These are phyloP conservation scores for Distichodus sexfasciatus DNA, from an alignment of 2,797 vertebrate genomes.

Conservation along the genomic window DNA sequence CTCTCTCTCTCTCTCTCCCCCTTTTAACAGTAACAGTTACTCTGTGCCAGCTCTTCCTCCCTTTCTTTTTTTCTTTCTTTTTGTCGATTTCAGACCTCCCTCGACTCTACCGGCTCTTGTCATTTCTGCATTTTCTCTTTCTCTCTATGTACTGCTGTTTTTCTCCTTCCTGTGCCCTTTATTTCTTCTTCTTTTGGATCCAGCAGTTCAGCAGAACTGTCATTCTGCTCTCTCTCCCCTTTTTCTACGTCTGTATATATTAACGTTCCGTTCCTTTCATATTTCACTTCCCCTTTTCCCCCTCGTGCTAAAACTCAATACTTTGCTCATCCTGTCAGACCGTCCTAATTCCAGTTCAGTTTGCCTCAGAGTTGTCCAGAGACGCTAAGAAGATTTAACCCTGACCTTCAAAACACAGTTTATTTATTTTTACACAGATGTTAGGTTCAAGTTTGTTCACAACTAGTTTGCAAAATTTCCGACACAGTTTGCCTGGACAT, in stretches of 20 bases:
- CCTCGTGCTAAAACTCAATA: not conserved
- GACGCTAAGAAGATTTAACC: not conserved
- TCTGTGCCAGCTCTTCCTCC: not conserved
- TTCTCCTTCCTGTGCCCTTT: constrained; percentile 1
- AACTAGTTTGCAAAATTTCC: not conserved
- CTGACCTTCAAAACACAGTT: not conserved
- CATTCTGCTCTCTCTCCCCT: not conserved
- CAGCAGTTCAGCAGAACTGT: not conserved
- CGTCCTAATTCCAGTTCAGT: not conserved
- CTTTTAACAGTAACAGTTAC: constrained; percentile 2
- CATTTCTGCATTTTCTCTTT: constrained; percentile 13
- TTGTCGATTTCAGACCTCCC: constrained; percentile 13
- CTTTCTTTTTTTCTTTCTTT: not conserved
- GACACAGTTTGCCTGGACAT: not conserved
- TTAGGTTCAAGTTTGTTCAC: not conserved
- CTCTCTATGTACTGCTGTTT: not conserved
- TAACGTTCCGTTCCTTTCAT: not conserved
- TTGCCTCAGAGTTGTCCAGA: not conserved
- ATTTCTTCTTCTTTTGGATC: not conserved
- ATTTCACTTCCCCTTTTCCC: not conserved
- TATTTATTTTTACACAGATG: not conserved
- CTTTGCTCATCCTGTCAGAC: constrained; percentile 1
- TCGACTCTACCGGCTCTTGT: not conserved
- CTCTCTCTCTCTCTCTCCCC: not conserved
- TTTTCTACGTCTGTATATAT: constrained; percentile 12